Conservation (phyloP, 2,888 invertebrate species). For the Aporophyla lueneburgensis region DNA sequence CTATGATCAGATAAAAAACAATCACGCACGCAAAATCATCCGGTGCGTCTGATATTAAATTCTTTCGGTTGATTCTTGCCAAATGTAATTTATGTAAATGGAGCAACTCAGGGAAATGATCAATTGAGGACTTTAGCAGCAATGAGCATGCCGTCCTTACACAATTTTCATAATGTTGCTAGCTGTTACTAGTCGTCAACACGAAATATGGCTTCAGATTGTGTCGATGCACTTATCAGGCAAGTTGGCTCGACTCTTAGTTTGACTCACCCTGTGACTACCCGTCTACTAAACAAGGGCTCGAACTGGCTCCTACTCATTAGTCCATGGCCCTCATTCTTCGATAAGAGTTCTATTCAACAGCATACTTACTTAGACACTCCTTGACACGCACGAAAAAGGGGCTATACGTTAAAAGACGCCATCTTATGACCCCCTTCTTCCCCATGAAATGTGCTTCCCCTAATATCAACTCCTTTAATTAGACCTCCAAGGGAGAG, state of each 20-base stretch:
- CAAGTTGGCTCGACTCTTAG: constrained; percentile 20
- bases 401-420: neutral
- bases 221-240: constrained; percentile 15
- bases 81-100: constrained; percentile 26
- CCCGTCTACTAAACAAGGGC: constrained; percentile 33
- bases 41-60: constrained; percentile 16
- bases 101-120: constrained; percentile 30
- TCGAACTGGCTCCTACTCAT: constrained; percentile 6
- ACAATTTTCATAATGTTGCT: constrained; percentile 22
- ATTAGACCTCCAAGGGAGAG: constrained; percentile 47
- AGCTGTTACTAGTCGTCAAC: constrained; percentile 11
- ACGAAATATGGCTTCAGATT: constrained; percentile 42
- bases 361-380: constrained; percentile 2
- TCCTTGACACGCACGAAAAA: constrained; percentile 15
- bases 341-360: constrained; percentile 8
- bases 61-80: constrained; percentile 24
- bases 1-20: constrained; percentile 15
- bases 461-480: constrained; percentile 44
- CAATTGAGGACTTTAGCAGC: constrained; percentile 36
- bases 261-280: constrained; percentile 21
- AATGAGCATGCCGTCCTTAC: constrained; percentile 12
- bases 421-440: constrained; percentile 2
- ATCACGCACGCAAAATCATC: constrained; percentile 1
- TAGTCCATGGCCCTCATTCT: constrained; percentile 17
- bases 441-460: constrained; percentile 33